Percentiles rank a stretch among this genome's conserved stretches.
Conservation (phyloP, 2,113 vertebrate species). For the Cheirogaleus medius region DNA sequence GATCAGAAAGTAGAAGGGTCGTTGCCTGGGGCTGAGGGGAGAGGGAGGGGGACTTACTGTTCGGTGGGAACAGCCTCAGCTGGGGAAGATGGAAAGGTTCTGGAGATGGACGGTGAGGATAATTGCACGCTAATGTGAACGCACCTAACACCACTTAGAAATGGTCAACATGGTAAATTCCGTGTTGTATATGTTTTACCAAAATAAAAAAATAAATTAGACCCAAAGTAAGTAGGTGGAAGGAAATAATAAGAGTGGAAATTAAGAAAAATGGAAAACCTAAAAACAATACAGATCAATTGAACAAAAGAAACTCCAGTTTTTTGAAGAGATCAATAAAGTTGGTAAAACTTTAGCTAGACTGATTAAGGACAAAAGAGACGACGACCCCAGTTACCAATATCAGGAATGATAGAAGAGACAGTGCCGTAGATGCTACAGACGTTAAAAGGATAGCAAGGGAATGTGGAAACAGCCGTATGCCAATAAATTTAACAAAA, state of each 20-base stretch:
- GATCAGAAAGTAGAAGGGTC: background rate
- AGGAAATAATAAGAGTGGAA: background rate
- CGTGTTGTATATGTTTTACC: background rate
- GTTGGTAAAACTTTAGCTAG: background rate
- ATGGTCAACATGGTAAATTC: background rate
- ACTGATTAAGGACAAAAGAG: background rate
- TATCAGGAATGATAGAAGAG: background rate
- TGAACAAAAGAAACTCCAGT: background rate
- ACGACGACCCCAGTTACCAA: no score
- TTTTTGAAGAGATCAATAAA: background rate
- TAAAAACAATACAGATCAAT: background rate
- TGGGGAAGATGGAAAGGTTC: background rate
- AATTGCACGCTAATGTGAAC: fast-evolving
- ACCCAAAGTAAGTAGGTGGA: background rate
- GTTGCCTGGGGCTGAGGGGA: background rate
- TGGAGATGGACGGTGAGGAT: background rate
- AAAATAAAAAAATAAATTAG: background rate
- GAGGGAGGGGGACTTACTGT: background rate
- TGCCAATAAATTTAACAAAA: background rate
- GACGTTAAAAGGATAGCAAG: no score
- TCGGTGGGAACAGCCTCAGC: background rate
- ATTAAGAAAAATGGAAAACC: background rate
- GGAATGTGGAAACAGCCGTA: background rate
- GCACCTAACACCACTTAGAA: background rate
- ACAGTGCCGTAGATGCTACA: fast-evolving